Percentiles rank a stretch among this genome's conserved stretches.
phyloP scores from a whole-genome alignment of 2,797 vertebrate species.

The Amniataba percoides region DNA sequence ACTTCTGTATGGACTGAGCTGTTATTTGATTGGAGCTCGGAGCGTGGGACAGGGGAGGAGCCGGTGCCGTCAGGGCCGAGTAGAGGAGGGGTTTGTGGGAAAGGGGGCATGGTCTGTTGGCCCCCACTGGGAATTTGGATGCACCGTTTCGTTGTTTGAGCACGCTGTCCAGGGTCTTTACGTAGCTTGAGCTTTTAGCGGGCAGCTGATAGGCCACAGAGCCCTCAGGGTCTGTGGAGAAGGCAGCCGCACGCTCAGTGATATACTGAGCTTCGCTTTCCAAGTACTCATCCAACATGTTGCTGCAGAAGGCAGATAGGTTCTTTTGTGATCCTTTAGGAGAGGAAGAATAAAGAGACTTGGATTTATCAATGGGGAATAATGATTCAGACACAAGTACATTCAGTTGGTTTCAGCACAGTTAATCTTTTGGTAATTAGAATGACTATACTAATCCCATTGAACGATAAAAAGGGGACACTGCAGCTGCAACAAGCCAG shows the following conservation, averaged over 20 bases:
- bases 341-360: slow-evolving; percentile 34
- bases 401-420: slow-evolving; percentile 42
- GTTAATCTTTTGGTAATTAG: slow-evolving; percentile 49
- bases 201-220: slow-evolving; percentile 93
- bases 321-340: slow-evolving; percentile 86
- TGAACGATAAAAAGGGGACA: slow-evolving; percentile 18
- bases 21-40: slow-evolving; percentile 30
- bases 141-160: slow-evolving; percentile 83
- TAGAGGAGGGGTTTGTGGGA: slow-evolving; percentile 63
- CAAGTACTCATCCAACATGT: slow-evolving; percentile 96
- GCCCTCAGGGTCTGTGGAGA: slow-evolving; percentile 84
- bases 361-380: slow-evolving; percentile 30
- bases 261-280: slow-evolving; percentile 95
- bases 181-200: slow-evolving; percentile 94
- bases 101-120: slow-evolving; percentile 82
- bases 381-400: slow-evolving; percentile 38
- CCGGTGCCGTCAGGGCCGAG: slow-evolving; percentile 28
- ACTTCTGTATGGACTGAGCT: not conserved
- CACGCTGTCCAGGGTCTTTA: slow-evolving; percentile 94
- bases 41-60: slow-evolving; percentile 29
- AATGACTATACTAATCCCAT: slow-evolving; percentile 33
- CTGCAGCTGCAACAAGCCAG: slow-evolving; percentile 3
- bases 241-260: slow-evolving; percentile 89
- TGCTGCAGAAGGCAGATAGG: slow-evolving; percentile 96
- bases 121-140: not conserved